phyloP scores from a whole-genome alignment of 2,888 invertebrate species.

The Seira ritae region DNA sequence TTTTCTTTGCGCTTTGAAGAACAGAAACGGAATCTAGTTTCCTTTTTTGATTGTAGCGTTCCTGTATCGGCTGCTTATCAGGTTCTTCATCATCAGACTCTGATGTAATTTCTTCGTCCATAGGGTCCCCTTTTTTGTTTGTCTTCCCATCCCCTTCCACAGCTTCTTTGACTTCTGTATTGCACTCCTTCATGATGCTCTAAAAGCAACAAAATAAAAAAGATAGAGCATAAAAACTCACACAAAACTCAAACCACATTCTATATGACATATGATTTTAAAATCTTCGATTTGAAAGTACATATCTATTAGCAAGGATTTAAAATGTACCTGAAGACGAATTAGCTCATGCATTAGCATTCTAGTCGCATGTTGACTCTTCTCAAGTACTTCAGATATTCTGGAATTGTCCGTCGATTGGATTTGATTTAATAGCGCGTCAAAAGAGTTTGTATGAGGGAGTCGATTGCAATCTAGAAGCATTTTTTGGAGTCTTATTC shows the following conservation, averaged over 20 bases:
- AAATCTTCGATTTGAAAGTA: not conserved
- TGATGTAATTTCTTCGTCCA: slow-evolving; percentile 68
- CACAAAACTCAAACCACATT: not conserved
- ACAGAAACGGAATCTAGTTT: not conserved
- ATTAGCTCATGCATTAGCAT: slow-evolving; percentile 79
- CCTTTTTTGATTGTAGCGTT: slow-evolving; percentile 68
- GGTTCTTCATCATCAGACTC: slow-evolving; percentile 59
- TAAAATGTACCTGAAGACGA: slow-evolving; percentile 78
- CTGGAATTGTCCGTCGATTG: slow-evolving; percentile 74
- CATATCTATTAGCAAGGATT: slow-evolving; percentile 78
- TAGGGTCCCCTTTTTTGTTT: slow-evolving; percentile 1
- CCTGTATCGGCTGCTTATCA: slow-evolving; percentile 71
- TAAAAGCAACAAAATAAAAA: slow-evolving; percentile 54
- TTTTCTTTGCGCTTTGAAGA: slow-evolving; percentile 64
- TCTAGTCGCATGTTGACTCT: slow-evolving; percentile 76
- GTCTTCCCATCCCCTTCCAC: slow-evolving; percentile 50
- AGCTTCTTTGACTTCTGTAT: slow-evolving; percentile 82
- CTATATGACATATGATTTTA: not conserved
- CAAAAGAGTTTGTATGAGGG: slow-evolving; percentile 81
- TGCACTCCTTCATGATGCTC: slow-evolving; percentile 51
- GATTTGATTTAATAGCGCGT: slow-evolving; percentile 76
- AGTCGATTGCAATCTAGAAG: slow-evolving; percentile 86
- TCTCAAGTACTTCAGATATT: slow-evolving; percentile 22
- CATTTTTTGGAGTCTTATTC: slow-evolving; percentile 92
- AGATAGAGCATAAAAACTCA: slow-evolving; percentile 26